Base-by-base conservation (phyloP, 2,797 vertebrate genomes). In the Myotis vivesi region DNA sequence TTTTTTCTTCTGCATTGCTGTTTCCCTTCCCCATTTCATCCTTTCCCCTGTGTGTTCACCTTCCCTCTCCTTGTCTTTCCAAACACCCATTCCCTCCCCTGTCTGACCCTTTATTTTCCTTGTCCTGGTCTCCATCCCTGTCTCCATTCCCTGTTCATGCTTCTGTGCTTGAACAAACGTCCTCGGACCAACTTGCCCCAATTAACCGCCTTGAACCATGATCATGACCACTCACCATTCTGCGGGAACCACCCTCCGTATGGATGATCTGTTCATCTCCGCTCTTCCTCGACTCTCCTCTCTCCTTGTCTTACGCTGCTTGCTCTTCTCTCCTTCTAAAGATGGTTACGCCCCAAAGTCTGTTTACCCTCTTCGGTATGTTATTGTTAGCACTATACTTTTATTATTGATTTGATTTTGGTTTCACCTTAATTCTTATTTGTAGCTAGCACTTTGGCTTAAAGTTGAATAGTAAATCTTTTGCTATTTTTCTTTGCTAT, bases 281-380 rank as follows among this genome's bases (percentile, higher is more conserved):
- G 99, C 99, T 99, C 99, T 99, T 99, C 99, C 99, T 99, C 99
- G 99, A 99, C 99, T 99, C 99, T 99, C 99, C 99, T 99, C 99
- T 99, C 99, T 99, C 99, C 99, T 99, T 99, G 99, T 99, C 99
- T 99, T 99, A 99, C 99, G 99, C 99, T 99, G 99, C 99, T 99
- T 99, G 99, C 99, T 99, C 99, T 99, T 99, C 99, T 99, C 99
- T 99, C 99, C 99, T 99, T 99, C 99, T 99, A 99, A 99, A 99
- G 99, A 99, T 99, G 99, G 99, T 99, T 99, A 99, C 99, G 99
- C 99, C 99, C 99, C 99, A 99, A 99, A 99, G 99, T 99, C 99
- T 99, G 99, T 99, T 99, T 99, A 99, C 99, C 99, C 99, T 99
- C 99, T 99, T 99, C 99, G 99, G 99, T 99, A 99, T 99, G 99